Evolutionary conservation across 2,888 invertebrate species (phyloP), one percentile per base, ranked within the genome.

Genomic region (Pristionchus entomophagus): DNA sequence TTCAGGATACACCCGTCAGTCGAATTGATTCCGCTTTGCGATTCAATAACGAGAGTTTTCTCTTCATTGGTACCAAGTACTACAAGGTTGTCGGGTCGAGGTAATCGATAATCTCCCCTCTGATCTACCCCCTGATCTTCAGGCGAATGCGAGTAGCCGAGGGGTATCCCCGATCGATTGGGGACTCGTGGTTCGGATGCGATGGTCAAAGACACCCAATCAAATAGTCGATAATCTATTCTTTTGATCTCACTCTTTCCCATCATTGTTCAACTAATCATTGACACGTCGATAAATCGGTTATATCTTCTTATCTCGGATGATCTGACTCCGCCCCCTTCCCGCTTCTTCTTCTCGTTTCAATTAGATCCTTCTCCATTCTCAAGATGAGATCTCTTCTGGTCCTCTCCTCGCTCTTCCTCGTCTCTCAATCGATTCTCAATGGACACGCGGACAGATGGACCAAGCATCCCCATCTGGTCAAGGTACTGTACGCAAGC

Each of bases 21-120:
- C 22, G 73, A 10, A 73, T 73, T 3, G 73, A 73, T n/a, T 38
- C 73, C 14, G 73, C n/a, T 14, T 26, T 73, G 10, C 12, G 69
- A 69, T 38, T 32, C 69, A 17, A 45, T n/a, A 10, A 14, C 26
- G 45, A 73, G 32, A 86, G 86, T 0, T 89, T 69, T 59, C 45
- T 88, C 12, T 89, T 89, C 51, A 56, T 73, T 22, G 83, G 85
- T 29, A 62, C 88, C 19, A 77, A 85, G 32, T 89, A 89, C 82
- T 89, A 87, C 87, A 87, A 83, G 81, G 65, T 89, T 32, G 56
- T 82, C 49, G 86, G 87, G 12, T 41, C 17, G 22, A 45, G 32
- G 84, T 85, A 32, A 62, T 38, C 41, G n/a, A 51, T 49, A 80
- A 29, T 38, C n/a, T 80, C 1, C 26, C 56, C 22, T 78, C n/a